A percentile compares a stretch with the other conserved stretches of the same genome.
phyloP scores from a whole-genome alignment of 2,888 invertebrate species.

The Serrognathus titanus region DNA sequence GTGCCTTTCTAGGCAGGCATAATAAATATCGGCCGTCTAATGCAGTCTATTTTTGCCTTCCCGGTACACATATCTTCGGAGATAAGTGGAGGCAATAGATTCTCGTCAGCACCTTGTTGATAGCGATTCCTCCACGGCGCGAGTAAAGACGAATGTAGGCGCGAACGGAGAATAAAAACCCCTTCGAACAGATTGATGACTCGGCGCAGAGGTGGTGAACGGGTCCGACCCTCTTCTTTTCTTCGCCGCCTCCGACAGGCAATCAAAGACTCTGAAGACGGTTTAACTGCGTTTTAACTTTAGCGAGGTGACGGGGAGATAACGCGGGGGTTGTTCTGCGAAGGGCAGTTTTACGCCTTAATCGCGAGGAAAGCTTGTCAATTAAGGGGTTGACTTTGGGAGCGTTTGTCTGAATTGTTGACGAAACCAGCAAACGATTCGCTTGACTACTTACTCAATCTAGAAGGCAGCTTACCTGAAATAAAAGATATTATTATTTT shows the following conservation, averaged over 20 bases:
- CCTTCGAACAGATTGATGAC: neutral
- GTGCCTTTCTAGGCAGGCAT: too few relatives aligned
- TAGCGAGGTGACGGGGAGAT: neutral
- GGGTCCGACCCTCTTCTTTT: neutral
- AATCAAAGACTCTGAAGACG: neutral
- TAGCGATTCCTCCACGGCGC: neutral
- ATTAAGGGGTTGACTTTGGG: too few relatives aligned
- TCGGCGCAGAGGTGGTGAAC: neutral
- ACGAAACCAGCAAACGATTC: too few relatives aligned
- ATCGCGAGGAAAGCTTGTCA: too few relatives aligned
- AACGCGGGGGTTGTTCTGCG: neutral
- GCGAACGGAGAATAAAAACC: conserved; percentile 1
- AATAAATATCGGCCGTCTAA: too few relatives aligned
- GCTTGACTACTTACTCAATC: too few relatives aligned
- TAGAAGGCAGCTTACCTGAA: too few relatives aligned
- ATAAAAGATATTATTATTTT: too few relatives aligned
- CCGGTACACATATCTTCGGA: neutral
- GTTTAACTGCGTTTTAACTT: neutral
- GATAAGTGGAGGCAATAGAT: neutral
- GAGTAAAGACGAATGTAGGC: neutral
- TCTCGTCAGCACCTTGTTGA: neutral
- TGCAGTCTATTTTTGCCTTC: too few relatives aligned
- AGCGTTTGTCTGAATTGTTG: too few relatives aligned
- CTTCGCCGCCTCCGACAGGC: neutral
- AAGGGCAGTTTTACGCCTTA: too few relatives aligned